Percentiles rank a stretch among this genome's conserved stretches.
phyloP scores from a whole-genome alignment of 2,888 invertebrate genomes.

The Polyommatus iphigenia region DNA sequence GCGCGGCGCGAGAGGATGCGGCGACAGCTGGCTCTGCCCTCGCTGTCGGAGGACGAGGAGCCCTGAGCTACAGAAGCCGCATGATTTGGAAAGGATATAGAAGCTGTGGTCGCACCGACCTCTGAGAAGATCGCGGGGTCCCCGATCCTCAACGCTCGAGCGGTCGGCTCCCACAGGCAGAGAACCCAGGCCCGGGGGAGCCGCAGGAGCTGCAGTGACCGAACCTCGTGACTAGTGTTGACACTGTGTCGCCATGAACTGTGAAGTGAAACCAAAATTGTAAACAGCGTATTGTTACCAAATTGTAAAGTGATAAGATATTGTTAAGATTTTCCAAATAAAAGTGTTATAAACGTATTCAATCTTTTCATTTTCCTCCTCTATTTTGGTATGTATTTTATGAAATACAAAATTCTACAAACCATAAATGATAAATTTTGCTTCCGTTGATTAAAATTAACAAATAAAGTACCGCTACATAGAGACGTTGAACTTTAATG shows the following conservation, averaged over 20 bases:
- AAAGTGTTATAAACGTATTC: slow-evolving; percentile 40
- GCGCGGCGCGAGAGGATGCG: slow-evolving; percentile 64
- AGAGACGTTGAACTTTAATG: not conserved
- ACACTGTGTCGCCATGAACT: slow-evolving; percentile 42
- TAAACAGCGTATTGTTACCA: slow-evolving; percentile 41
- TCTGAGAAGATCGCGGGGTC: slow-evolving; percentile 30
- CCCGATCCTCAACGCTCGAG: slow-evolving; percentile 26
- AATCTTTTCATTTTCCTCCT: slow-evolving; percentile 34
- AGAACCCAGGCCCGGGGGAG: slow-evolving; percentile 32
- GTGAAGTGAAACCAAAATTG: slow-evolving; percentile 45
- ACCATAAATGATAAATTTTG: not conserved
- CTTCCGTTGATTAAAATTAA: not conserved
- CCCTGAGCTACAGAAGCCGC: slow-evolving; percentile 57
- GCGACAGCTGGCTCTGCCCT: slow-evolving; percentile 67
- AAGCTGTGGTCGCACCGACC: slow-evolving; percentile 47
- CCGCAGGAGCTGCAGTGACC: slow-evolving; percentile 33
- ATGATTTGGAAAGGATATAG: slow-evolving; percentile 58
- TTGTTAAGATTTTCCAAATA: slow-evolving; percentile 42
- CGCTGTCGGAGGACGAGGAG: slow-evolving; percentile 74
- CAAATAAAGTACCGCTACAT: not conserved
- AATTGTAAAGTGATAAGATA: slow-evolving; percentile 40
- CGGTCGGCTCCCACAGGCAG: slow-evolving; percentile 14
- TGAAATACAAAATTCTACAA: not conserved
- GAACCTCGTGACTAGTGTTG: slow-evolving; percentile 4
- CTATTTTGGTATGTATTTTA: slow-evolving; percentile 24